Evolutionary conservation across 1,140 invertebrate species (phyloP).

Genomic region (Caenorhabditis remanei): DNA sequence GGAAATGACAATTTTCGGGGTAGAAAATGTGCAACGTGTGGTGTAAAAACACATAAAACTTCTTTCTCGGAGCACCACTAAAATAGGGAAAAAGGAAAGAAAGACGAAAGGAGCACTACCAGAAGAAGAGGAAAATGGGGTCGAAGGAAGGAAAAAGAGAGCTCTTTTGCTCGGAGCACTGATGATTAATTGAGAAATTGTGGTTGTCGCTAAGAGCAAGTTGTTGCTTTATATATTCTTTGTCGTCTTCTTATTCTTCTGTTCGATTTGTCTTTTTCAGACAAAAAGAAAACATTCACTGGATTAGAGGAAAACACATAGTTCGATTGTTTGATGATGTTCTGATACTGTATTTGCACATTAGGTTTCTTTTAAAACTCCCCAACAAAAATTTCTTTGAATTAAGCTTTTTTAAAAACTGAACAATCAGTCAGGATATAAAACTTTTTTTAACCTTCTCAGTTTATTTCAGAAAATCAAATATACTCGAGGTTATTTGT

Average conservation of each 20-base stretch:
- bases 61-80: slow-evolving; percentile 9
- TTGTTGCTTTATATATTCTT: background rate
- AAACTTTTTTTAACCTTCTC: no score
- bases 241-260: background rate
- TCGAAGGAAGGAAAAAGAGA: slow-evolving; percentile 5
- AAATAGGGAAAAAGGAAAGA: background rate
- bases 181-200: slow-evolving; percentile 54
- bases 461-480: no score
- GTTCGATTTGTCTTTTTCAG: background rate
- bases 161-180: slow-evolving; percentile 21
- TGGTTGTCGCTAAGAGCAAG: slow-evolving; percentile 34
- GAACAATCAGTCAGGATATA: no score
- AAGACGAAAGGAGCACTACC: background rate
- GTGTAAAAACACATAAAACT: slow-evolving; percentile 49
- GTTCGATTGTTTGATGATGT: no score
- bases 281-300: no score
- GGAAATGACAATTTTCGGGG: slow-evolving; percentile 13
- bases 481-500: no score
- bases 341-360: no score
- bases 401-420: no score
- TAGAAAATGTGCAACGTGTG: slow-evolving; percentile 31
- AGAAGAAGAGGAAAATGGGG: slow-evolving; percentile 21
- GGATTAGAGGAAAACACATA: no score
- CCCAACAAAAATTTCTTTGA: no score
- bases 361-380: no score